Evolutionary conservation across 2,113 vertebrate genomes (phyloP).

Genomic region (Thomomys bottae): DNA sequence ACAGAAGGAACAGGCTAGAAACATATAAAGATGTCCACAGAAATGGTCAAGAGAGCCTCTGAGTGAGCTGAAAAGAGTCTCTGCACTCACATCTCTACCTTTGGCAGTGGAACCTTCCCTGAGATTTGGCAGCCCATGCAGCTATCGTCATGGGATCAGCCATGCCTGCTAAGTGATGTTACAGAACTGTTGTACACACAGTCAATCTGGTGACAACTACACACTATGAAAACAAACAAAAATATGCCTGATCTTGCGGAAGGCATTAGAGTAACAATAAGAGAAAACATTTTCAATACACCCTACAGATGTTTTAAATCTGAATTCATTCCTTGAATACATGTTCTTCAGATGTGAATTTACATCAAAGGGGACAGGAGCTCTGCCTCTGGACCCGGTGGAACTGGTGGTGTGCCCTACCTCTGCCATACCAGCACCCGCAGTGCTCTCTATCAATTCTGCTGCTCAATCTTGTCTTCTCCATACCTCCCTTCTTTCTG

Average conservation of each 20-base stretch:
- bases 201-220: not conserved
- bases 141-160: not conserved
- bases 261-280: not conserved
- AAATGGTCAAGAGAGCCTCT: not conserved
- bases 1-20: not conserved
- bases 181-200: not conserved
- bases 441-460: accelerated
- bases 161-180: not conserved
- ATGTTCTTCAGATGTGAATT: not conserved
- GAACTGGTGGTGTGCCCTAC: accelerated
- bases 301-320: not conserved
- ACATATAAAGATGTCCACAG: not conserved
- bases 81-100: not conserved
- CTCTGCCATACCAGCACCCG: too few relatives aligned
- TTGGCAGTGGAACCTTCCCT: not conserved
- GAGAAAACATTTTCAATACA: not conserved
- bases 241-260: not conserved
- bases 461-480: accelerated
- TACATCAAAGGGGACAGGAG: not conserved
- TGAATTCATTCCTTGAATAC: not conserved
- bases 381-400: not conserved
- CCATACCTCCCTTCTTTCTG: accelerated
- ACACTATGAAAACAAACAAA: not conserved
- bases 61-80: not conserved
- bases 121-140: not conserved